phyloP scores from a whole-genome alignment of 2,888 invertebrate species.

The Aleiodes testaceus region DNA sequence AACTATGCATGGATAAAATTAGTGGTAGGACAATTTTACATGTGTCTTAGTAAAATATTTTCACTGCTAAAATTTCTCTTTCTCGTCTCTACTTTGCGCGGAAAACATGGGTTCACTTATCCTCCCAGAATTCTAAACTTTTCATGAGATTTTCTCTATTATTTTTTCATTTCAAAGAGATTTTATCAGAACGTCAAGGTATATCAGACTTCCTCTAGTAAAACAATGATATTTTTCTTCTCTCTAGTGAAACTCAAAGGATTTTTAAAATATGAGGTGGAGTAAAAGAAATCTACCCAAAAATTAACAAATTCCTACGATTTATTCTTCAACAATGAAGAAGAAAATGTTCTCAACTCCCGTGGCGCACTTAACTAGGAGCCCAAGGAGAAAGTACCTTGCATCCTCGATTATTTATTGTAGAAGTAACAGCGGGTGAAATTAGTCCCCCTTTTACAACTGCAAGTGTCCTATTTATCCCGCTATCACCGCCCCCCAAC shows the following conservation, averaged over 20 bases:
- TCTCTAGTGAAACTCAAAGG: not conserved
- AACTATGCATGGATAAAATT: slow-evolving; percentile 49
- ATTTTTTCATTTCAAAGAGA: not conserved
- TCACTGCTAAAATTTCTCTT: not conserved
- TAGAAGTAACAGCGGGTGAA: slow-evolving; percentile 62
- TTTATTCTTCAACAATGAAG: not conserved
- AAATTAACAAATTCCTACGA: not conserved
- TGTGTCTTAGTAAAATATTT: not conserved
- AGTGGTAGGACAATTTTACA: not conserved
- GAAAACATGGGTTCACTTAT: not conserved
- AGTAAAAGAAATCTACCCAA: too few relatives aligned
- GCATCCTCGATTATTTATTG: slow-evolving; percentile 58
- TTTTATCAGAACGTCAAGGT: slow-evolving; percentile 1
- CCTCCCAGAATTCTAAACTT: slow-evolving; percentile 7
- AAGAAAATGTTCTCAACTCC: slow-evolving; percentile 51
- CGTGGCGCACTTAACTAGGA: slow-evolving; percentile 33
- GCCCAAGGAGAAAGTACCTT: slow-evolving; percentile 5
- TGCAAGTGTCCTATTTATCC: slow-evolving; percentile 45
- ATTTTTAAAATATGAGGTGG: too few relatives aligned
- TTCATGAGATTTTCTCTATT: not conserved
- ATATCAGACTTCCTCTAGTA: not conserved
- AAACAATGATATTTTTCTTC: not conserved
- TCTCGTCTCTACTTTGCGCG: not conserved
- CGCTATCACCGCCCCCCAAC: slow-evolving; percentile 38
- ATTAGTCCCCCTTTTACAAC: slow-evolving; percentile 61